phyloP scores from a whole-genome alignment of 2,113 vertebrate genomes.

The Pseudonaja textilis region DNA sequence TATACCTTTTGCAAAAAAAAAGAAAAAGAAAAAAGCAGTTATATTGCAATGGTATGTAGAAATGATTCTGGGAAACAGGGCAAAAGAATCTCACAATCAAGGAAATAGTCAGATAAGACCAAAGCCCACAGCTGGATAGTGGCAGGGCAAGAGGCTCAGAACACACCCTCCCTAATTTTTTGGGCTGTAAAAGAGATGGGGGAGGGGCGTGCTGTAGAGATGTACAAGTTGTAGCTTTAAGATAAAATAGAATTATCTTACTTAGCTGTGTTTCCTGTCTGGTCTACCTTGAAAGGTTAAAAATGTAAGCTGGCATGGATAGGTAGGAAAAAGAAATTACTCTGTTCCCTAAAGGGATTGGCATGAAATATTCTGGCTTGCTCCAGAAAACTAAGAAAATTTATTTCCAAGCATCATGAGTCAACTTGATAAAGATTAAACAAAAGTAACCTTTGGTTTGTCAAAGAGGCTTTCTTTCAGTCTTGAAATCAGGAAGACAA shows the following conservation, averaged over 20 bases:
- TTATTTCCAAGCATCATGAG: not conserved
- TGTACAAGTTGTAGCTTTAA: not conserved
- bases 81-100: not conserved
- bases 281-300: not conserved
- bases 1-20: conserved; percentile 73
- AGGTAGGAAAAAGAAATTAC: conserved; percentile 57
- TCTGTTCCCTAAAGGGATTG: conserved; percentile 28
- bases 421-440: not conserved
- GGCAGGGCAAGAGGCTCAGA: not conserved
- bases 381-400: not conserved
- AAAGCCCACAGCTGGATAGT: not conserved
- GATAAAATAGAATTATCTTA: not conserved
- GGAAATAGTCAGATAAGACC: not conserved
- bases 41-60: conserved; percentile 30
- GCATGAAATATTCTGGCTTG: not conserved
- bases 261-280: not conserved
- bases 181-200: not conserved
- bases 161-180: not conserved
- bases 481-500: not conserved
- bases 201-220: not conserved
- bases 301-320: conserved; percentile 40
- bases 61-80: not conserved
- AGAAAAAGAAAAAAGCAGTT: conserved; percentile 51
- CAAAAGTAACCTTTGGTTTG: not conserved
- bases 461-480: conserved; percentile 6